Base-by-base conservation (phyloP, 2,113 vertebrate genomes). In the Lamprotornis superbus region DNA sequence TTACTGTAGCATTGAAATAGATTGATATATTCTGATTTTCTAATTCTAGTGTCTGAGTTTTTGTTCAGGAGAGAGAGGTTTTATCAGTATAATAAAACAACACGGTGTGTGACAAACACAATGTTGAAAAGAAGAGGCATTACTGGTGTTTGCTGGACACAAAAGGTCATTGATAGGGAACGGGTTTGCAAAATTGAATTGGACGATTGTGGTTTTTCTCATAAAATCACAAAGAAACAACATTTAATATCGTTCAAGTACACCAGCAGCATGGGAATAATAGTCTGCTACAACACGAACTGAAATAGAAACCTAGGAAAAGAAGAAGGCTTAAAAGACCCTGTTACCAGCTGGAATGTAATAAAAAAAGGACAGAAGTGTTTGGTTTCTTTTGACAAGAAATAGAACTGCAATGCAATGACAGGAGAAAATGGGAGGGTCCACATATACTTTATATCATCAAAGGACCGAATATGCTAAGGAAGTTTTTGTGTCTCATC, bases 141-240 rank as follows among this genome's bases (percentile, higher is more conserved):
- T 86, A 59, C 68, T 83, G 47, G 22, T 70, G 33, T 67, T 90
- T 71, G 53, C 49, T 87, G 68, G 55, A 93, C 33, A 82, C 37
- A 90, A 49, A 88, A 92, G 46, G 73, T 95, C 67, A 92, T n/a
- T 55, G 76, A 81, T 22, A 92, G 55, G 65, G 46, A 91, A 64
- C 5, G 6, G 83, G 47, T 44, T 65, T 52, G 69, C 63, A 87
- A 77, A 94, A 89, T 31, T 82, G 77, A 88, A 87, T 28, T 23
- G 57, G 77, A 67, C 88, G 87, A 87, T 13, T 95, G 59, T 46
- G 87, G 79, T 77, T 90, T 90, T 90, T 30, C 47, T 65, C 87
- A 10, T 90, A 93, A 95, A 96, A 93, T 23, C 59, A 46, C 35
- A 91, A 91, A 95, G 87, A 93, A 96, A 92, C 55, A 71, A 60